Evolutionary conservation across 2,888 invertebrate species (phyloP), one percentile per base, ranked within the genome.

Genomic region (Apotomis capreana): DNA sequence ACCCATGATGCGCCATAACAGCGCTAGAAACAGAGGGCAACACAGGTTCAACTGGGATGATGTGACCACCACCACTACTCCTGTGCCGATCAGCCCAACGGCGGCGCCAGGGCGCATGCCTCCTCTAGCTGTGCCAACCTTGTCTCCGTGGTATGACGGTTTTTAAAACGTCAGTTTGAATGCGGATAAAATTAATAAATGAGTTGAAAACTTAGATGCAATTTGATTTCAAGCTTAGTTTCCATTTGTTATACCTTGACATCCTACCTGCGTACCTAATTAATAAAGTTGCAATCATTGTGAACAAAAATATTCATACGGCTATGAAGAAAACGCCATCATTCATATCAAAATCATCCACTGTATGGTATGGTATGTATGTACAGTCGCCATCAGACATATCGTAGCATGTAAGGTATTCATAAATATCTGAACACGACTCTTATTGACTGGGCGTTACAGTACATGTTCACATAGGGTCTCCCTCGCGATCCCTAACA

Each of bases 71-170:
- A 64, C 61, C 1, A 69, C 51, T 36, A 74, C 63, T 63, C 26
- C 72, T 3, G n/a, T 8, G 49, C 9, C 49, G 9, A 9, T 49
- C 49, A 49, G 3, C 73, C 0, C 26, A 26, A 26, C 26, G 26
- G 26, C 26, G 2, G 26, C 26, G 2, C 26, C 26, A 26, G 26
- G 26, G 26, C 26, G 26, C 26, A 26, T 26, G 26, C 26, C 26
- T 26, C 26, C 26, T 26, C 2, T 2, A 26, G 26, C 26, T 13
- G 76, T 83, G 8, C 87, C 87, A 5, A 87, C 86, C 6, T 74
- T 89, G 13, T 80, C 87, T 3, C 83, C 87, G 0, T 89, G 88
- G 86, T 76, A 78, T 10, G 87, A 86, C 68, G 82, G 81, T 60
- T 88, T 83, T 69, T 82, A 84, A 68, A 86, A 80, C 84, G 76